Percentiles rank a stretch among this genome's conserved stretches.
Evolutionary conservation across 2,113 vertebrate species (phyloP).

Genomic region (Pollimyrus isidori): DNA sequence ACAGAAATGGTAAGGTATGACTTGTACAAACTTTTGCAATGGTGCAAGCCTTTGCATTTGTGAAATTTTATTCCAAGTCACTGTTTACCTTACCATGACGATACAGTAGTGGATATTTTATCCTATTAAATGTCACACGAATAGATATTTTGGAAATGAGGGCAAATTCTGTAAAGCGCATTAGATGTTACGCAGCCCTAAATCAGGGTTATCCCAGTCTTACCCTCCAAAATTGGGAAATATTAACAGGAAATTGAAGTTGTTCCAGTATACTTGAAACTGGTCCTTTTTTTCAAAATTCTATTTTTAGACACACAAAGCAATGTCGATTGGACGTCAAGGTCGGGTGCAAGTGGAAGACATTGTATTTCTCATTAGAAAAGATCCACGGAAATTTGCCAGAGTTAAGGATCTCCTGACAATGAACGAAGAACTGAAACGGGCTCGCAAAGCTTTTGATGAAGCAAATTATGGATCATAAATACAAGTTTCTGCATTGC

Average conservation of each 20-base stretch:
- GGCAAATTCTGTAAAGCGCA: neutral
- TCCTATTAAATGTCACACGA: neutral
- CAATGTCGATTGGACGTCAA: constrained; percentile 94
- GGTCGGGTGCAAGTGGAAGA: constrained; percentile 97
- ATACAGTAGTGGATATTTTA: neutral
- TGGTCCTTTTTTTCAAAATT: neutral
- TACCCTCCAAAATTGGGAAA: neutral
- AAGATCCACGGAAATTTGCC: constrained; percentile 93
- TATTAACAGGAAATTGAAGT: neutral
- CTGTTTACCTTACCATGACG: neutral
- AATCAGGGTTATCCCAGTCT: neutral
- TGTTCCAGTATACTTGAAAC: neutral
- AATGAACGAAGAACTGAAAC: constrained; percentile 97
- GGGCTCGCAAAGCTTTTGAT: constrained; percentile 92
- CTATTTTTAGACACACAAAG: constrained; percentile 80
- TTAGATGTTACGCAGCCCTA: neutral
- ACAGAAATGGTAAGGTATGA: constrained; percentile 81
- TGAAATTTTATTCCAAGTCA: neutral
- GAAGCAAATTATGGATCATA: constrained; percentile 95
- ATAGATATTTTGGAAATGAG: neutral
- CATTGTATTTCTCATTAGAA: constrained; percentile 93
- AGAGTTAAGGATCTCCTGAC: constrained; percentile 94
- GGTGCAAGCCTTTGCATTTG: neutral
- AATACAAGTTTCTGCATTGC: neutral
- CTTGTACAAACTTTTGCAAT: neutral